Base-by-base conservation (phyloP, 1,140 invertebrate species). In the Forficula auricularia region DNA sequence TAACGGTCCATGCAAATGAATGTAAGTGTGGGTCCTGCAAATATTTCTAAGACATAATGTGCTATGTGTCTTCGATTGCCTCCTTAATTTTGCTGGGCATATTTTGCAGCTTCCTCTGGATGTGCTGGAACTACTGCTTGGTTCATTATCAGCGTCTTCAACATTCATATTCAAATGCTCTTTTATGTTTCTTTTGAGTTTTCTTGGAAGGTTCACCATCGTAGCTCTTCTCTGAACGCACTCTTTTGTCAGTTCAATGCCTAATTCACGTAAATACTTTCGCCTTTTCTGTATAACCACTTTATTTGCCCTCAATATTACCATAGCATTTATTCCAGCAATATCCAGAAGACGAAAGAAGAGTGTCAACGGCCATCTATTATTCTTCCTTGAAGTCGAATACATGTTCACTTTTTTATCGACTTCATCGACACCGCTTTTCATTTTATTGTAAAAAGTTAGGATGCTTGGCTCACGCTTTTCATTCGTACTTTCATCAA, bases 381-480 rank as follows among this genome's bases (percentile, higher is more conserved):
- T n/a, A 6, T 42, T 57, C 13, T 45, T 52, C 33, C 56, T 19
- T 12, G 35, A 13, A 27, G 38, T 36, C 27, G 38, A 49, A 42
- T 53, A 57, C 4, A 15, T 39, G 1, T 45, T 39, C 41, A 44
- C 49, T 41, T 58, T 44, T 48, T 59, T 43, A 47, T 62, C 59
- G 10, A 57, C 51, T 7, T 50, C 49, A 49, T 63, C 61, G 9
- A 65, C 61, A 14, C 54, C 59, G 32, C 50, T 51, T 53, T 65
- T 65, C 6, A 58, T 62, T 12, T 38, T 9, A 44, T 63, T 61
- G 43, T 65, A 63, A 47, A 48, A 53, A 6, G 43, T 51, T 15
- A 63, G 52, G 10, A 63, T 56, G 30, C 54, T 52, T 20, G 61
- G 59, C 46, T 62, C 62, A 19, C 49, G 37, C 30, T 49, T n/a